phyloP scores from a whole-genome alignment of 2,888 invertebrate genomes.

The Embidobia sp. region DNA sequence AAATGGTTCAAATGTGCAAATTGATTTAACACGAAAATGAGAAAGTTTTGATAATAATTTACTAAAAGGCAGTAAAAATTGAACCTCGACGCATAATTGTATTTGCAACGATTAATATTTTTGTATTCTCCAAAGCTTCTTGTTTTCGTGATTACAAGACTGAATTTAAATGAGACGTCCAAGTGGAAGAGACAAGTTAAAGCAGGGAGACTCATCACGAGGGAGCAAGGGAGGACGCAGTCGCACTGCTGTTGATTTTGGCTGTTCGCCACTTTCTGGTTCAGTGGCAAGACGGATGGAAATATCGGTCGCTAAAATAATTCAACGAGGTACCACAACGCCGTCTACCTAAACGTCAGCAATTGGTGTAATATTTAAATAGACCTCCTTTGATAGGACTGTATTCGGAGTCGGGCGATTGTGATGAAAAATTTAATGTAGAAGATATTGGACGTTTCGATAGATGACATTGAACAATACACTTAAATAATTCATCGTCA shows the following conservation, averaged over 20 bases:
- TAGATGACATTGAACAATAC: too few species aligned
- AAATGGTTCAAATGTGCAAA: too few species aligned
- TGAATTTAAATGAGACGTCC: conserved; percentile 63
- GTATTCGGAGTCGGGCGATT: conserved; percentile 33
- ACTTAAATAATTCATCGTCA: too few species aligned
- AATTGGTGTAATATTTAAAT: conserved; percentile 71
- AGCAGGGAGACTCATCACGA: conserved; percentile 59
- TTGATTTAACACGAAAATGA: too few species aligned
- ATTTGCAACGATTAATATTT: conserved; percentile 35
- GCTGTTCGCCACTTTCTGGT: conserved; percentile 71
- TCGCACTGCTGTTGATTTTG: conserved; percentile 76
- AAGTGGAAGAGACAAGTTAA: conserved; percentile 60
- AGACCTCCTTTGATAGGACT: conserved; percentile 60
- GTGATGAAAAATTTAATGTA: conserved; percentile 49
- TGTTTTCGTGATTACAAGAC: conserved; percentile 50
- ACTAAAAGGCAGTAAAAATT: too few species aligned
- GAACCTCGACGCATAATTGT: too few species aligned
- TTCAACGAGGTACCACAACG: conserved; percentile 74
- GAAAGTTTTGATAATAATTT: too few species aligned
- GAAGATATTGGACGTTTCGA: conserved; percentile 22
- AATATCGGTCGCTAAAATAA: conserved; percentile 81
- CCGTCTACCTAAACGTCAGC: conserved; percentile 66
- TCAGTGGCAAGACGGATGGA: conserved; percentile 78
- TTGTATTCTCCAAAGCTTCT: conserved; percentile 23
- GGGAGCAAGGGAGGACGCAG: conserved; percentile 61